These are phyloP conservation scores for Neocloeon triangulifer DNA, from an alignment of 1,140 invertebrate genomes.

Conservation along the genomic window DNA sequence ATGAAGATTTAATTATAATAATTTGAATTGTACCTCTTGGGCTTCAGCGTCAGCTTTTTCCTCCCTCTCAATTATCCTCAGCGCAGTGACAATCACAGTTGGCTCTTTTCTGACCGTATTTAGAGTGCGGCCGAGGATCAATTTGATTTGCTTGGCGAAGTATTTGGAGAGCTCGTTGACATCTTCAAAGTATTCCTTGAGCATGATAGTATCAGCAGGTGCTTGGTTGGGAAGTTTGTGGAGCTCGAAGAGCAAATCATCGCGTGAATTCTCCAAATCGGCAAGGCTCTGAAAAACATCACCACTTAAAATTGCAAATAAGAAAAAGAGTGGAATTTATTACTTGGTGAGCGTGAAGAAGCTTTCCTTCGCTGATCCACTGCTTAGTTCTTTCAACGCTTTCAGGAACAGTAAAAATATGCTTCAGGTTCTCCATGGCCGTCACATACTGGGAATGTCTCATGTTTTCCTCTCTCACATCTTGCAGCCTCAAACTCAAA, in stretches of 20 bases:
- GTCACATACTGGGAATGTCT: conserved; percentile 88
- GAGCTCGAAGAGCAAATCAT: conserved; percentile 85
- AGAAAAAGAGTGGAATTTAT: conserved; percentile 7
- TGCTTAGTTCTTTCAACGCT: conserved; percentile 86
- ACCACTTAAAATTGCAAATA: too few species aligned
- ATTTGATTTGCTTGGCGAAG: conserved; percentile 76
- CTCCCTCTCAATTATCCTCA: conserved; percentile 91
- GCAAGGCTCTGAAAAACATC: conserved; percentile 47
- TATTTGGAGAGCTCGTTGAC: conserved; percentile 74
- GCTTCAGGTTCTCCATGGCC: conserved; percentile 93
- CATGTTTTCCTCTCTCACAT: conserved; percentile 79
- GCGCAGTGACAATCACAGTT: conserved; percentile 82
- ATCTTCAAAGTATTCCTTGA: conserved; percentile 91
- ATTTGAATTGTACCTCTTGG: conserved; percentile 29
- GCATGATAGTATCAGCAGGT: conserved; percentile 64
- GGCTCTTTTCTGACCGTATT: conserved; percentile 90
- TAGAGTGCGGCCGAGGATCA: conserved; percentile 72
- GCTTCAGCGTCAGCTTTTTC: conserved; percentile 74
- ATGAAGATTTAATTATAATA: too few species aligned
- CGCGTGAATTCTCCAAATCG: conserved; percentile 88
- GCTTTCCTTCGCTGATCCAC: conserved; percentile 84
- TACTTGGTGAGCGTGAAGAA: conserved; percentile 80
- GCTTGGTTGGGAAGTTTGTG: conserved; percentile 84
- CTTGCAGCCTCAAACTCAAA: conserved; percentile 53
- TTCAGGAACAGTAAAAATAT: conserved; percentile 93